Conservation (phyloP, 2,113 vertebrate species). For the Gracilinanus agilis region DNA sequence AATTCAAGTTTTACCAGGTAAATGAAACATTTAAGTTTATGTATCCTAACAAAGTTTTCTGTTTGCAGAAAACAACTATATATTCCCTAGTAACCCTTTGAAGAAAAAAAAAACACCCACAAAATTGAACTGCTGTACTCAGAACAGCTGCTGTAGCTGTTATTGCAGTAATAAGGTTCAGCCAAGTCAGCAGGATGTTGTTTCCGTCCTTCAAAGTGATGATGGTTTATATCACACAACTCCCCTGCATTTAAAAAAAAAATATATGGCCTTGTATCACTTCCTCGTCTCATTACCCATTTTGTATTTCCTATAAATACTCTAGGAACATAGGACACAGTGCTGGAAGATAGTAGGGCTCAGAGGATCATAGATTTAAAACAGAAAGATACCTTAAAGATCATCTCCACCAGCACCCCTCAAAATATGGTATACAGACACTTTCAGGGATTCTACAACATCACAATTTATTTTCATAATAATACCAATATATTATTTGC, state of each 20-base stretch:
- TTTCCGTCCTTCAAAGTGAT: background rate
- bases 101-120: background rate
- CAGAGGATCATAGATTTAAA: background rate
- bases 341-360: background rate
- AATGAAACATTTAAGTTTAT: background rate
- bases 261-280: background rate
- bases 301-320: background rate
- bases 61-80: background rate
- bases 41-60: background rate
- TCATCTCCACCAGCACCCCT: background rate
- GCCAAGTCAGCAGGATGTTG: background rate
- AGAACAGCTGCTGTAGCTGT: background rate
- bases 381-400: background rate
- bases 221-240: background rate
- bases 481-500: background rate
- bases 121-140: background rate
- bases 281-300: background rate
- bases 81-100: background rate
- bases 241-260: background rate
- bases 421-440: background rate
- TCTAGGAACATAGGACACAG: background rate
- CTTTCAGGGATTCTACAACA: background rate
- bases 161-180: background rate
- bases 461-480: background rate
- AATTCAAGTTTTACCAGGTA: background rate